Evolutionary conservation across 2,113 vertebrate species (phyloP), one percentile per base, ranked within the genome.

Genomic region (Channa argus): DNA sequence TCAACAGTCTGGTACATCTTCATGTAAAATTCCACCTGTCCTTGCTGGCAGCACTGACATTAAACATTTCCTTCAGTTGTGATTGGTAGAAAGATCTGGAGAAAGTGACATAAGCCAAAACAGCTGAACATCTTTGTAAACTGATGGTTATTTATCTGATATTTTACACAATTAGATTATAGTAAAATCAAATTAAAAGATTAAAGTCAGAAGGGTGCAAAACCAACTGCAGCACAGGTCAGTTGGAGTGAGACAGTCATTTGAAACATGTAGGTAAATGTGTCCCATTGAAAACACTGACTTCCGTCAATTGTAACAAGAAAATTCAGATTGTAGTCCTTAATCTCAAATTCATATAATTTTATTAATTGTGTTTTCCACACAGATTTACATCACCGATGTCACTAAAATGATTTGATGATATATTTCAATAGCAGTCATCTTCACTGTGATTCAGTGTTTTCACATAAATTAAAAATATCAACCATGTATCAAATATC

Each of bases 301-400:
- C 15, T n/a, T 36, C 14, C 13, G 13, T 61, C 15, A 77, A 54
- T 43, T 4, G 11, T 49, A n/a, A 33, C 9, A 46, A 33, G 34
- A 45, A 36, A 59, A 58, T 56, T n/a, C 1, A 8, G 10, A 15
- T 45, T 33, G 2, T 12, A 43, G 53, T 4, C 37, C 12, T 58
- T 6, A n/a, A 14, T 24, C 47, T 77, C 24, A n/a, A 41, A 15
- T 9, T 43, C 4, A 71, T 38, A 34, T 81, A 54, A 59, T 81
- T 4, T 12, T 24, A 71, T 72, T 34, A 63, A 52, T 24, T 51
- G 24, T 24, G 24, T 46, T 12, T 12, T 38, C 12, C 46, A 46
- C 11, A 63, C 54, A 45, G 44, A 67, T 14, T 24, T 2, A 63
- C 43, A 44, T 46, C 13, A 70, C 44, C 15, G 34, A 14, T 14